These are phyloP conservation scores for Agrochola litura DNA, from an alignment of 2,888 invertebrate genomes.

Conservation along the genomic window DNA sequence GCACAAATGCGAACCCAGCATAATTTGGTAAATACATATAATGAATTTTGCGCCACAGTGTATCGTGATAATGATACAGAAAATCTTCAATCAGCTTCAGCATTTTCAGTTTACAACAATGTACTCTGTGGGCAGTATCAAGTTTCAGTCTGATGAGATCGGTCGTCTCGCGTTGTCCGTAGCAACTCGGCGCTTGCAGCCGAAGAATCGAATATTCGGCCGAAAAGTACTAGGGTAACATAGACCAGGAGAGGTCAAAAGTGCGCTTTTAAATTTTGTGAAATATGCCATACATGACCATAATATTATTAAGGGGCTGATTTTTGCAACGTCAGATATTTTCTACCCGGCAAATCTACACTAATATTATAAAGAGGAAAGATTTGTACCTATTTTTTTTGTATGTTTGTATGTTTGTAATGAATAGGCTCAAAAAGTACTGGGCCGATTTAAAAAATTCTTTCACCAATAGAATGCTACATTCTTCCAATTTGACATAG, in stretches of 20 bases:
- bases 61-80: background rate
- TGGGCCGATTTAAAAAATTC: too few relatives aligned
- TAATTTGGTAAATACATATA: background rate
- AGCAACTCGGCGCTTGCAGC: slow-evolving; percentile 9
- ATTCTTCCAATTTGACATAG: too few relatives aligned
- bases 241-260: background rate
- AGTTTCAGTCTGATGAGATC: slow-evolving; percentile 2
- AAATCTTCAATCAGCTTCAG: background rate
- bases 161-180: background rate
- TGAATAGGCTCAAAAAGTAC: too few relatives aligned
- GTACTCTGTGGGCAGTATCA: slow-evolving; percentile 8
- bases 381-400: too few relatives aligned
- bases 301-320: background rate
- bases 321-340: too few relatives aligned
- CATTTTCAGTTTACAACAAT: background rate
- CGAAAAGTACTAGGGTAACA: slow-evolving; percentile 44
- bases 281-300: background rate
- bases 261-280: background rate
- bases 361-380: too few relatives aligned
- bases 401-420: too few relatives aligned
- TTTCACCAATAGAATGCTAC: too few relatives aligned
- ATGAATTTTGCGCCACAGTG: background rate
- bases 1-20: background rate
- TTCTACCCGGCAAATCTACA: too few relatives aligned
- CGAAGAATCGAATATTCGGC: slow-evolving; percentile 34